Base-by-base conservation (phyloP, 2,113 vertebrate genomes). In the Chiloscyllium plagiosum region DNA sequence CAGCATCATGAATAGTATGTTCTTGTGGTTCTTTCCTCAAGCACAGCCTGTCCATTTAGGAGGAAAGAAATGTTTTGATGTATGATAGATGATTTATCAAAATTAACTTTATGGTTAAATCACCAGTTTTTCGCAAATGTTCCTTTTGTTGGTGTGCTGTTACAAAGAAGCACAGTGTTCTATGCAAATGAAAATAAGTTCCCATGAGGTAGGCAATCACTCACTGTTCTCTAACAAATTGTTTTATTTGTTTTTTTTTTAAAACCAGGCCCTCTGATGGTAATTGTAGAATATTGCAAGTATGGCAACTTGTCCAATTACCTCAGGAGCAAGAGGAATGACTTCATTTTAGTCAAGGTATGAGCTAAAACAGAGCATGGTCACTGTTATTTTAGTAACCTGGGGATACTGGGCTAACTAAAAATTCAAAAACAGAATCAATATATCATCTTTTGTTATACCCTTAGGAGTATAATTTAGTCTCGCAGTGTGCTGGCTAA, bases 281-380 rank as follows among this genome's bases (percentile, higher is more conserved):
- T 99, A 96, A 99, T 99, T 50, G 99, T 99, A 93, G 99, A 99
- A 97, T 99, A 98, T 72, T 99, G 99, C 98, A 99, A 98, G 96
- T 98, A 99, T 26, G 99, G 99, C 96, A 99, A 99, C 96, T 97
- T 99, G 96, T 99, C 98, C 95, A 99, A 98, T 97, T 99, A 99
- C 47, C 96, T 99, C 65, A 97, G 98, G 96, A 97, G 98, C 85
- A 99, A 98, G 96, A 97, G 99, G 96, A 98, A 98, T 0, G 98
- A 99, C 96, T 99, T 99, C 96, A 97, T 99, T 65, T 98, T 98
- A 42, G 98, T 98, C 97, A 99, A 99, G 98, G 99, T 99, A 97
- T 97, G 50, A 68, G 24, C 37, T 50, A 15, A 76, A 33, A 10
- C 20, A 50, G 68, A 13, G 37, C 12, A 33, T 47, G 65, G 22